These are phyloP conservation scores for Dendrolimus pini DNA, from an alignment of 2,888 invertebrate species.

Conservation along the genomic window DNA sequence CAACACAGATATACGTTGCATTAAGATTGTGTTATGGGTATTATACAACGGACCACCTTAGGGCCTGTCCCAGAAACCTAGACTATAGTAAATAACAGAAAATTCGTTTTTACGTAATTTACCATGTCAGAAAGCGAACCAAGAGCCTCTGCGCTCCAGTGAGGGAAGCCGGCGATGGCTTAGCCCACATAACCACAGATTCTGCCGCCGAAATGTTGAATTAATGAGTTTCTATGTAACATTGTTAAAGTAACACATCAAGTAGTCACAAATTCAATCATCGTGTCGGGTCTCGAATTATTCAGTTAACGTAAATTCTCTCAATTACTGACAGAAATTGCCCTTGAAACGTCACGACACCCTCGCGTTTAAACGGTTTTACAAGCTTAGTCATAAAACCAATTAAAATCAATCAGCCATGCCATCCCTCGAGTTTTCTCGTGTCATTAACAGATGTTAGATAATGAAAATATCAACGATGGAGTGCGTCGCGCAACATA, in stretches of 20 bases:
- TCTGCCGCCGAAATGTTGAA: slow-evolving; percentile 17
- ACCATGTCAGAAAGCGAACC: no score
- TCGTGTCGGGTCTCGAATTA: slow-evolving; percentile 18
- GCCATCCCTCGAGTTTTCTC: slow-evolving; percentile 28
- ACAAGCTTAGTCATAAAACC: slow-evolving; percentile 42
- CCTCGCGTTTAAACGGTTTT: slow-evolving; percentile 33
- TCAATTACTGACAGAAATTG: slow-evolving; percentile 18
- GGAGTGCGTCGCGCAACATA: slow-evolving; percentile 12
- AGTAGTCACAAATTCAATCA: slow-evolving; percentile 12
- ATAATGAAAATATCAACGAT: slow-evolving; percentile 41
- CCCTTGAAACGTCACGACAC: slow-evolving; percentile 20
- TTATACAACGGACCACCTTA: no score
- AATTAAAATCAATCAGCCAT: slow-evolving; percentile 52
- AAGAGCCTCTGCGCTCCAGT: no score
- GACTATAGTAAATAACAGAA: no score
- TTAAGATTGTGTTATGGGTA: no score
- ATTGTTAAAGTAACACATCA: slow-evolving; percentile 4
- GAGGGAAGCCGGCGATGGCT: no score
- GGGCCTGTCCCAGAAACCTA: no score
- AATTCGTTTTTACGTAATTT: no score
- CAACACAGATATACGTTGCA: no score
- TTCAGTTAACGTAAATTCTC: slow-evolving; percentile 18
- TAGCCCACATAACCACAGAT: no score
- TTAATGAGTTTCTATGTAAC: slow-evolving; percentile 12
- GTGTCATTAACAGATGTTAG: slow-evolving; percentile 31